A percentile compares a stretch with the other conserved stretches of the same genome.
These are phyloP conservation scores for Rhopilema esculentum DNA, from an alignment of 30 jellyfish, hydroid and myxozoan species.

Conservation along the genomic window DNA sequence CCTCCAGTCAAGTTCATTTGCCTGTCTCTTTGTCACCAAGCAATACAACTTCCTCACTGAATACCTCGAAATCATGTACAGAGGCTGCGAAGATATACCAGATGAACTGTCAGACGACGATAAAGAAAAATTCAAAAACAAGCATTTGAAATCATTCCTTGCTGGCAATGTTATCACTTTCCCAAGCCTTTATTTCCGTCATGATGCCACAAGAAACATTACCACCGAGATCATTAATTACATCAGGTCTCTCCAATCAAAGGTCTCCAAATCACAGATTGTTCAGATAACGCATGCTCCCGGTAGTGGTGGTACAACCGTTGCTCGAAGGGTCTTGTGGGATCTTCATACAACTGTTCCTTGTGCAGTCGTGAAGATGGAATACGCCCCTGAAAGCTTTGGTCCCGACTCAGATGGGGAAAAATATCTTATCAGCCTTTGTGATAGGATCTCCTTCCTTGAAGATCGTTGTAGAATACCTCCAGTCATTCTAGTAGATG, in stretches of 20 bases:
- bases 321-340: slow-evolving; percentile 65
- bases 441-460: slow-evolving; percentile 10
- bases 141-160: slow-evolving; percentile 44
- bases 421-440: slow-evolving; percentile 15
- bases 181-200: slow-evolving; percentile 51
- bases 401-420: slow-evolving; percentile 41
- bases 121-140: slow-evolving; percentile 27
- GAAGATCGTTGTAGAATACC: slow-evolving; percentile 18
- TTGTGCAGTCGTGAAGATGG: slow-evolving; percentile 53
- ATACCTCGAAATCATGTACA: slow-evolving; percentile 50
- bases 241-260: not conserved
- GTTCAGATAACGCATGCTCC: slow-evolving; percentile 63
- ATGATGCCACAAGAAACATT: slow-evolving; percentile 46
- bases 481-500: slow-evolving; percentile 63
- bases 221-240: not conserved
- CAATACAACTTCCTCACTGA: slow-evolving; percentile 13
- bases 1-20: slow-evolving; percentile 26
- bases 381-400: not conserved
- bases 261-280: slow-evolving; percentile 26
- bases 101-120: slow-evolving; percentile 24
- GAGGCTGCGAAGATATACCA: slow-evolving; percentile 66
- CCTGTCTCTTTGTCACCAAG: not conserved
- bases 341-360: slow-evolving; percentile 43
- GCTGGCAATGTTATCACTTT: slow-evolving; percentile 55
- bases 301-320: slow-evolving; percentile 74